These are phyloP conservation scores for Willisornis vidua DNA, from an alignment of 2,113 vertebrate genomes.

Conservation along the genomic window DNA sequence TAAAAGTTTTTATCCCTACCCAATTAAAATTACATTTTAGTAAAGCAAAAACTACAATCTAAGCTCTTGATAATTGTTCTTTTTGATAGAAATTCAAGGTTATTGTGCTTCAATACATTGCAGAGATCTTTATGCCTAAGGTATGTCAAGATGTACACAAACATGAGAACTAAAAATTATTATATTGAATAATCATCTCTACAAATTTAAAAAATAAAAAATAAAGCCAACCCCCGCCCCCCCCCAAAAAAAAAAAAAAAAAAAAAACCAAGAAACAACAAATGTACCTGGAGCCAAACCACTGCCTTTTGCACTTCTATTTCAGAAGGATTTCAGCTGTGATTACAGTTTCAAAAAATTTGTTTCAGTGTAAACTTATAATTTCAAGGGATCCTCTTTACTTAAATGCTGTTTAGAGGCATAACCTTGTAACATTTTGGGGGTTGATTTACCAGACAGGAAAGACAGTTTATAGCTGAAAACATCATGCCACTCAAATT, in stretches of 20 bases:
- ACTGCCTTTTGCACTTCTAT: neutral
- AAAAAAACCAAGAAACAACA: neutral
- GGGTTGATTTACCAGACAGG: neutral
- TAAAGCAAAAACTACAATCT: neutral
- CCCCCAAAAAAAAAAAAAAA: too few relatives aligned
- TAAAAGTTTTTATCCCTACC: neutral
- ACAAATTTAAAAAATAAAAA: neutral
- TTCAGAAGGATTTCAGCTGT: neutral
- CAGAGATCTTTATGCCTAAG: neutral
- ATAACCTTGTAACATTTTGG: neutral
- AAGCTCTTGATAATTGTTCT: neutral
- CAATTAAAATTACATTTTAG: neutral
- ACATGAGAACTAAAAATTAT: neutral
- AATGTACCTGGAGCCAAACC: neutral
- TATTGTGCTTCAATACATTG: neutral
- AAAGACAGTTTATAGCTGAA: neutral
- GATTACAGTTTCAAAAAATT: neutral
- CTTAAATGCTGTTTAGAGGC: neutral
- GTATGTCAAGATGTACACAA: neutral
- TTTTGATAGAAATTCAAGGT: neutral
- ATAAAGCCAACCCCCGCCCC: neutral
- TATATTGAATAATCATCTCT: neutral
- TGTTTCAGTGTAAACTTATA: neutral
- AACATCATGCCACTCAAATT: neutral
- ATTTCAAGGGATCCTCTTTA: neutral